phyloP scores from a whole-genome alignment of 2,888 invertebrate genomes.

The Drosophila testacea region DNA sequence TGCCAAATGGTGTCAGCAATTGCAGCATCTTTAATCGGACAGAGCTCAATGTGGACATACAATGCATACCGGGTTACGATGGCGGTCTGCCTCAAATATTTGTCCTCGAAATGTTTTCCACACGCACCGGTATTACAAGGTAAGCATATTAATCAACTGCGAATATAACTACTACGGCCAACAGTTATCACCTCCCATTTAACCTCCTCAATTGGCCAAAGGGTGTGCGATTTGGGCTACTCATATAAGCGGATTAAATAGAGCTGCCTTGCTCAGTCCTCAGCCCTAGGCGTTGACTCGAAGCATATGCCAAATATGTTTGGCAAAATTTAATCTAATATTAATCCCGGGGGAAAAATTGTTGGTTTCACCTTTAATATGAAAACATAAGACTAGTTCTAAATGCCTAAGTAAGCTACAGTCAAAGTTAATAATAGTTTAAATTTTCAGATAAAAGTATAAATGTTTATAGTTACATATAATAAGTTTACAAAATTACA shows the following conservation, averaged over 20 bases:
- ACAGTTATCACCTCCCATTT: constrained; percentile 9
- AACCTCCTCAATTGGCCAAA: neutral
- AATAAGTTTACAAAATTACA: too few relatives aligned
- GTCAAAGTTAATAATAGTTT: neutral
- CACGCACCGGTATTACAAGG: constrained; percentile 85
- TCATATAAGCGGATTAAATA: constrained; percentile 65
- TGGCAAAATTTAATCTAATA: constrained; percentile 18
- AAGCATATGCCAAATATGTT: constrained; percentile 58
- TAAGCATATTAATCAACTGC: constrained; percentile 82
- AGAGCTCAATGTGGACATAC: constrained; percentile 92
- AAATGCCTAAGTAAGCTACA: neutral
- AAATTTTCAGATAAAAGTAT: too few relatives aligned
- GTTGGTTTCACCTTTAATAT: neutral
- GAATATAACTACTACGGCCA: constrained; percentile 34
- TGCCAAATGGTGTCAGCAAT: constrained; percentile 94
- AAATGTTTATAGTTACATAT: too few relatives aligned
- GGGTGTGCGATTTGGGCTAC: constrained; percentile 8
- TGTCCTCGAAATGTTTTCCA: constrained; percentile 90
- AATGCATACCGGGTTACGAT: constrained; percentile 94
- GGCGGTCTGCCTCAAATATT: constrained; percentile 95
- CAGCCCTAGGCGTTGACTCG: constrained; percentile 22
- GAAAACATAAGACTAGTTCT: neutral
- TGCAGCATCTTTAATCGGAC: constrained; percentile 94
- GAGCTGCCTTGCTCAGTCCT: constrained; percentile 1
- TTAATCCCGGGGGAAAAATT: neutral